Percentiles rank a stretch among this genome's conserved stretches.
These are phyloP conservation scores for Rhopilema esculentum DNA, from an alignment of 30 jellyfish, hydroid and myxozoan species.

Conservation along the genomic window DNA sequence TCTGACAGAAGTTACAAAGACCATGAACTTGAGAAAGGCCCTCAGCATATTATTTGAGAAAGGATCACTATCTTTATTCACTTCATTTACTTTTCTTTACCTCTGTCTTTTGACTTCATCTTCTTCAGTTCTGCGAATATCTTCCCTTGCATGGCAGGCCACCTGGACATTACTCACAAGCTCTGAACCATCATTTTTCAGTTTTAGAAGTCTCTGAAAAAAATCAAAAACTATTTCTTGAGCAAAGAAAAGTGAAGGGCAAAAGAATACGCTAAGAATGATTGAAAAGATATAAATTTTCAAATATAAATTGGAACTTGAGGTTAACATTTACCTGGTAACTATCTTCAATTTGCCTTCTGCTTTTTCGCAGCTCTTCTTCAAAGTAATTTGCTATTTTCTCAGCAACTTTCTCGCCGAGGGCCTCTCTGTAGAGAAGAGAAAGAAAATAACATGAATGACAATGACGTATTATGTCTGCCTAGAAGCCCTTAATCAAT, in stretches of 20 bases:
- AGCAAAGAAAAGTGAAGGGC: not conserved
- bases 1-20: too few relatives aligned
- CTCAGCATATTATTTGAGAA: too few relatives aligned
- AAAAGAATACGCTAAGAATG: not conserved
- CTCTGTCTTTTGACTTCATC: conserved; percentile 72
- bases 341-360: conserved; percentile 80
- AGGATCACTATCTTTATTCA: too few relatives aligned
- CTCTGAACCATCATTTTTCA: conserved; percentile 86
- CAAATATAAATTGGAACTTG: not conserved
- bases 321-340: conserved; percentile 53
- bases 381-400: conserved; percentile 35
- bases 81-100: conserved; percentile 8
- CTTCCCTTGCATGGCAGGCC: conserved; percentile 89
- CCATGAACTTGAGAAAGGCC: too few relatives aligned
- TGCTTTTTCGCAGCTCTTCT: conserved; percentile 75
- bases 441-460: not conserved
- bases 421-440: conserved; percentile 68
- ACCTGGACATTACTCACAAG: conserved; percentile 88
- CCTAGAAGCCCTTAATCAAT: too few relatives aligned
- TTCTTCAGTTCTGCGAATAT: conserved; percentile 74
- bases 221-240: not conserved
- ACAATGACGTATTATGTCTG: not conserved
- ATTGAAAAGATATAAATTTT: not conserved
- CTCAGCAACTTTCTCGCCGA: conserved; percentile 66
- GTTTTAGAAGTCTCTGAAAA: conserved; percentile 64